Conservation (phyloP, 2,797 vertebrate genomes). For the Synanceia verrucosa region DNA sequence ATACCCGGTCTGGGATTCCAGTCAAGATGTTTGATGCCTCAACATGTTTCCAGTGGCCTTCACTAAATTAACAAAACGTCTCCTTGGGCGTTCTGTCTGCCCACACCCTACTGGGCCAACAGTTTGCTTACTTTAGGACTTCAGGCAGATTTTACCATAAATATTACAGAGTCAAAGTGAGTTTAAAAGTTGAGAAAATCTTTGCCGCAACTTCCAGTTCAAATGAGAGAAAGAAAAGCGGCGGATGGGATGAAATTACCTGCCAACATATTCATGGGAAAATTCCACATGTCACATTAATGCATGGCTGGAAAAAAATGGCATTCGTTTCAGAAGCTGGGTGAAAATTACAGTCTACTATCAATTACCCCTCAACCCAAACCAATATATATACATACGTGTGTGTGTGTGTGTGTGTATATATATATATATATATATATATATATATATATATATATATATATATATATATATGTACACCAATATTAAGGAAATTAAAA, state of each 20-base stretch:
- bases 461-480: too few species aligned
- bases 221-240: not conserved
- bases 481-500: too few species aligned
- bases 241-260: constrained; percentile 19
- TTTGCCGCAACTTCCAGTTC: not conserved
- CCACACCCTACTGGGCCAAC: not conserved
- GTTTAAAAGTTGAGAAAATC: constrained; percentile 14
- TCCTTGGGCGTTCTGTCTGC: constrained; percentile 24
- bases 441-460: too few species aligned
- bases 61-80: constrained; percentile 27
- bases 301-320: not conserved
- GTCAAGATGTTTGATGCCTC: constrained; percentile 39
- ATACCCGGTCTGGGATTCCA: constrained; percentile 34
- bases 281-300: not conserved
- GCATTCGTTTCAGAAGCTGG: not conserved
- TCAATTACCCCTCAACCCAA: too few species aligned
- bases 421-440: too few species aligned
- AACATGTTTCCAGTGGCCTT: constrained; percentile 24
- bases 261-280: constrained; percentile 8
- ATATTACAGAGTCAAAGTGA: not conserved
- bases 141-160: not conserved
- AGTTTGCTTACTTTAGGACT: constrained; percentile 2
- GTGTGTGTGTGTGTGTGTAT: not conserved
- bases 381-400: too few species aligned
- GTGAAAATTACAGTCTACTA: constrained; percentile 1